Conservation (phyloP, 1,140 invertebrate species). For the roundworm (Caenorhabditis elegans) region DNA sequence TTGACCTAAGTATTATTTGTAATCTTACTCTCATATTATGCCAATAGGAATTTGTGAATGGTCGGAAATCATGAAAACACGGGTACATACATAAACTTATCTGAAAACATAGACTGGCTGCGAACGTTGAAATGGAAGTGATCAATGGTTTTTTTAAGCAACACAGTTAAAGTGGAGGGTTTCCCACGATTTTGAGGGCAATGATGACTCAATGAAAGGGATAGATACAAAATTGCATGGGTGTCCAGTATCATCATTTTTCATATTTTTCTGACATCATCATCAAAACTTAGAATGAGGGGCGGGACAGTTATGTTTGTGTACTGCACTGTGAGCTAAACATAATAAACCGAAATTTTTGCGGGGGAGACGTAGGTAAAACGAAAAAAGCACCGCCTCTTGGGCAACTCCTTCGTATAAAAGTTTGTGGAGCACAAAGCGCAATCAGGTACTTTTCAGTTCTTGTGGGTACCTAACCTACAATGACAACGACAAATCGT, state of each 20-base stretch:
- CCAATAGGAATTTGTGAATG: no score
- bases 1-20: no score
- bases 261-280: constrained; percentile 11
- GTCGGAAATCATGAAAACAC: constrained; percentile 2
- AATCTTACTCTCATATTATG: no score
- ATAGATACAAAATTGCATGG: not conserved
- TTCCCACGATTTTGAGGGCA: not conserved
- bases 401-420: not conserved
- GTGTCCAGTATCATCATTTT: not conserved
- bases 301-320: constrained; percentile 7
- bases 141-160: not conserved
- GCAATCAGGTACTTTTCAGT: not conserved
- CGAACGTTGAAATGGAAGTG: not conserved
- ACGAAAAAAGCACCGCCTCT: not conserved
- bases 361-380: not conserved
- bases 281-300: constrained; percentile 11
- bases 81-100: not conserved
- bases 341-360: constrained; percentile 2
- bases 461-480: not conserved
- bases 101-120: not conserved
- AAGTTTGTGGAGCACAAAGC: not conserved
- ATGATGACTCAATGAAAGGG: not conserved
- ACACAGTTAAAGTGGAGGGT: not conserved
- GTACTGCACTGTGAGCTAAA: constrained; percentile 5
- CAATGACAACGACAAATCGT: not conserved